These are phyloP conservation scores for Calyptomena viridis DNA, from an alignment of 2,113 vertebrate genomes.

Conservation along the genomic window DNA sequence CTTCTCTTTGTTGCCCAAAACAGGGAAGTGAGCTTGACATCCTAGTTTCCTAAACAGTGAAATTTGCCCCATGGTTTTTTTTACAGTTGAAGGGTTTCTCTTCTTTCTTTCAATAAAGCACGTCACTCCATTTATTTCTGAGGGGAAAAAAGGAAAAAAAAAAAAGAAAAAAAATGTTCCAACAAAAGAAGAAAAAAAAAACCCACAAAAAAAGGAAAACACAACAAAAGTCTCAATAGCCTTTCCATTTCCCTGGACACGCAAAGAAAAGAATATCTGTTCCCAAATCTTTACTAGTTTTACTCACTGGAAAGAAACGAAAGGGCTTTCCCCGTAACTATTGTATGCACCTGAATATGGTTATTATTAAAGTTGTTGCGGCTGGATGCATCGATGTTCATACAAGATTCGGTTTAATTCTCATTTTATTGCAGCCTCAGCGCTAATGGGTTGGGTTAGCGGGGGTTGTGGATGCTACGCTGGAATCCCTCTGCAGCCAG, in stretches of 20 bases:
- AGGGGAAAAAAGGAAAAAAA: too few relatives aligned
- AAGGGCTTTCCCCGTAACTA: background rate
- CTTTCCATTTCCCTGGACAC: background rate
- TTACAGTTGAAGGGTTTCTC: background rate
- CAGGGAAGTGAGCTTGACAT: background rate
- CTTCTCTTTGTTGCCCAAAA: background rate
- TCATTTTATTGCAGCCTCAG: background rate
- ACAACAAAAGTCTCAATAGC: background rate
- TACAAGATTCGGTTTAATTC: background rate
- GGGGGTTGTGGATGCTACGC: background rate
- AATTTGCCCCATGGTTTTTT: background rate
- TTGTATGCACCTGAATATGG: background rate
- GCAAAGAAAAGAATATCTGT: background rate
- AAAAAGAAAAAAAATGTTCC: accelerated
- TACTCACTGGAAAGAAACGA: background rate
- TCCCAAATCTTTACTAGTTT: background rate
- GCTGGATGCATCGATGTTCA: background rate
- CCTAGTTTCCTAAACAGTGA: background rate
- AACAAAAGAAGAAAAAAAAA: background rate
- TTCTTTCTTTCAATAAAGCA: background rate
- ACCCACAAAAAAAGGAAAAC: background rate
- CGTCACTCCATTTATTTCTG: background rate
- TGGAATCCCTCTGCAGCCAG: background rate
- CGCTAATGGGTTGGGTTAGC: background rate
- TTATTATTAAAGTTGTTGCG: background rate